phyloP scores from a whole-genome alignment of 2,888 invertebrate genomes.

The Beris chalybata region DNA sequence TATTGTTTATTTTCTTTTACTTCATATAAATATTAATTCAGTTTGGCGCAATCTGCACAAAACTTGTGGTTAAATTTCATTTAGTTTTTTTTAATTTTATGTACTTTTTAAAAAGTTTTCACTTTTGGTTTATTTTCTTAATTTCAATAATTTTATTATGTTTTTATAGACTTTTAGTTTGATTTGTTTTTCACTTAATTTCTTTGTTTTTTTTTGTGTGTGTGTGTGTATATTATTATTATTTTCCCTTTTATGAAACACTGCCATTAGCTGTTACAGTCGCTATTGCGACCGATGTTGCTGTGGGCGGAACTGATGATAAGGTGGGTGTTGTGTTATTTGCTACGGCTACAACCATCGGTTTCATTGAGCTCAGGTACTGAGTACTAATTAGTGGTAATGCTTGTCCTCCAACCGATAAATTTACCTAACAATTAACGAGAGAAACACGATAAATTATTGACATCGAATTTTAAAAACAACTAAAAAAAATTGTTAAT shows the following conservation, averaged over 20 bases:
- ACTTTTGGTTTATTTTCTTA: too few relatives aligned
- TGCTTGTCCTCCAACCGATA: conserved; percentile 42
- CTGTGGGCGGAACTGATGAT: conserved; percentile 44
- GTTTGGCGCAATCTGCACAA: too few relatives aligned
- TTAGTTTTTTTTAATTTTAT: too few relatives aligned
- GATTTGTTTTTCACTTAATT: too few relatives aligned
- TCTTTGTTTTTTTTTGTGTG: neutral
- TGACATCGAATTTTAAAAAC: neutral
- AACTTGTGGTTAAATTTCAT: too few relatives aligned
- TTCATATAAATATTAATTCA: too few relatives aligned
- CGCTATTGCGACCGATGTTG: conserved; percentile 47
- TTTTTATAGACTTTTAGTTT: too few relatives aligned
- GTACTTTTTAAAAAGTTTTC: too few relatives aligned
- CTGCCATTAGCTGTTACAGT: conserved; percentile 56
- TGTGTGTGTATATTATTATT: conserved; percentile 12
- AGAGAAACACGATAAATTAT: neutral
- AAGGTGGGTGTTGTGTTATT: conserved; percentile 43
- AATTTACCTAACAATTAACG: conserved; percentile 40
- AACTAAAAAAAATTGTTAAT: neutral
- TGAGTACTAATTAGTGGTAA: conserved; percentile 43
- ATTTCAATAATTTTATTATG: too few relatives aligned
- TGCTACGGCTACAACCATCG: conserved; percentile 45
- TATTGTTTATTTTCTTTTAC: too few relatives aligned
- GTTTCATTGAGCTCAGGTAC: conserved; percentile 45
- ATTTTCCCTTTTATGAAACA: conserved; percentile 47